Conservation (phyloP, 2,888 invertebrate species). For the Euplagia quadripunctaria region DNA sequence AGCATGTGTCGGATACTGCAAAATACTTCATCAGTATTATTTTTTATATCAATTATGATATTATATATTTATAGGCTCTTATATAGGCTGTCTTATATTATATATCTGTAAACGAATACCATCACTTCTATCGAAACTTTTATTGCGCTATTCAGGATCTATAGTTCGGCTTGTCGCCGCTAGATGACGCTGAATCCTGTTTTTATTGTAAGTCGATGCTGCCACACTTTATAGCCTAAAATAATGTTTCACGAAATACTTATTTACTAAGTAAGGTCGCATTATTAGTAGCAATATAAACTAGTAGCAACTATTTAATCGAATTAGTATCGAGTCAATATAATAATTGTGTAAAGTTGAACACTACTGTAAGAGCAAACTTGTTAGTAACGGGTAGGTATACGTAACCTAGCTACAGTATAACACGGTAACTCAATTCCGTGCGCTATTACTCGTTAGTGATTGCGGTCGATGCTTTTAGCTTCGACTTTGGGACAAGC, state of each 20-base stretch:
- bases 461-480: slow-evolving; percentile 21
- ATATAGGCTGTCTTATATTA: too few species aligned
- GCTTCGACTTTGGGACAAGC: slow-evolving; percentile 12
- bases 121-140: neutral
- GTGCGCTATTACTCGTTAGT: slow-evolving; percentile 14
- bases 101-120: too few species aligned
- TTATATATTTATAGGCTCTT: too few species aligned
- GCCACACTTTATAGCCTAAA: neutral
- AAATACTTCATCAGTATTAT: too few species aligned
- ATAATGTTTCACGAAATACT: neutral
- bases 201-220: neutral
- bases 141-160: neutral
- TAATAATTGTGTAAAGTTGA: neutral
- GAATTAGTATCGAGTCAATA: too few species aligned
- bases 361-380: neutral
- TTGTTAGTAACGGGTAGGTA: neutral
- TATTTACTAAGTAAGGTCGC: too few species aligned
- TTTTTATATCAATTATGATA: too few species aligned
- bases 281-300: too few species aligned
- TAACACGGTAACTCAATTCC: slow-evolving; percentile 18
- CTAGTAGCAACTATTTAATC: too few species aligned
- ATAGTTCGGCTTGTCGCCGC: neutral
- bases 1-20: too few species aligned
- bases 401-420: neutral
- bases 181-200: neutral